Evolutionary conservation across 2,797 vertebrate species (phyloP).

Genomic region (Schizopygopsis malacanthus): DNA sequence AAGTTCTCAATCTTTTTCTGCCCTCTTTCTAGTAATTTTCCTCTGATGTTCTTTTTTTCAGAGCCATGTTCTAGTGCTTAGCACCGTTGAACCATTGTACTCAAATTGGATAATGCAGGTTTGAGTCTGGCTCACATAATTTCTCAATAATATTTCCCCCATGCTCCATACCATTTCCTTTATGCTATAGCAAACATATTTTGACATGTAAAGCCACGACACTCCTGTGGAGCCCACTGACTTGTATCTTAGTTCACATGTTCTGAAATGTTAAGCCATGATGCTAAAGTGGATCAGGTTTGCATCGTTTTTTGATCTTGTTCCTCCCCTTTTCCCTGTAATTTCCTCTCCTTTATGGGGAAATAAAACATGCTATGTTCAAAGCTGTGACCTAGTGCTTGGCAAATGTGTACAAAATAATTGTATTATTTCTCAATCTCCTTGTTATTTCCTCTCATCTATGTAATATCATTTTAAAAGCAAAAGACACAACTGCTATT

Average conservation of each 20-base stretch:
- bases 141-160: background rate
- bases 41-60: background rate
- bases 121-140: background rate
- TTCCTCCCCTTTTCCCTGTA: background rate
- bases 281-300: background rate
- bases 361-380: conserved; percentile 85
- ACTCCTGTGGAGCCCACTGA: too few relatives aligned
- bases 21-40: background rate
- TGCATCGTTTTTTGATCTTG: background rate
- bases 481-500: background rate
- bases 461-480: background rate
- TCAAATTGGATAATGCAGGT: background rate
- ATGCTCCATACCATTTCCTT: background rate
- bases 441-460: background rate
- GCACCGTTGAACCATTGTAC: background rate
- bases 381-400: conserved; percentile 81
- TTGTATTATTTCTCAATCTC: too few relatives aligned
- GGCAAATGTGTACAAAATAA: background rate
- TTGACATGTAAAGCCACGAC: background rate
- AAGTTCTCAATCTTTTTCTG: background rate
- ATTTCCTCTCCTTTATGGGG: conserved; percentile 71
- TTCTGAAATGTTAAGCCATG: background rate
- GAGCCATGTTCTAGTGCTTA: background rate
- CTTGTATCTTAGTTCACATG: background rate
- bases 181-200: background rate